phyloP scores from a whole-genome alignment of 2,113 vertebrate species.

The Archocentrus centrarchus region DNA sequence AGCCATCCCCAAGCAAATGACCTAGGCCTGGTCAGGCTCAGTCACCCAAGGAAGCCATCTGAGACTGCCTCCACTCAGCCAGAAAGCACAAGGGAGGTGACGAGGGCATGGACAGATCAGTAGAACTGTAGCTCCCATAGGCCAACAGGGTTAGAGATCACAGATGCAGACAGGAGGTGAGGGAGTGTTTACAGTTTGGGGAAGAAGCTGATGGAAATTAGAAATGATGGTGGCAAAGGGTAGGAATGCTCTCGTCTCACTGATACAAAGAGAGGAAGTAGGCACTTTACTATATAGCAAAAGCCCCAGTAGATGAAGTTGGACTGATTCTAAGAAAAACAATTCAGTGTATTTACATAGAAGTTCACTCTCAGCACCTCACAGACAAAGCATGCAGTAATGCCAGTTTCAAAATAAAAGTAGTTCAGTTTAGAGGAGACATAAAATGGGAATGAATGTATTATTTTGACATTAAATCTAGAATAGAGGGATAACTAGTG shows the following conservation, averaged over 20 bases:
- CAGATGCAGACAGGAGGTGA: conserved; percentile 34
- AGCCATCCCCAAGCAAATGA: conserved; percentile 35
- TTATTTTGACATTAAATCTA: background rate
- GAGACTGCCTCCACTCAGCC: conserved; percentile 45
- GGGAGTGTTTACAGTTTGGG: conserved; percentile 56
- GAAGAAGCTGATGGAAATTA: conserved; percentile 55
- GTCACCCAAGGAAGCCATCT: conserved; percentile 46
- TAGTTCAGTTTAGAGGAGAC: background rate
- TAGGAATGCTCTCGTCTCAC: conserved; percentile 20
- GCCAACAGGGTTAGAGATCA: conserved; percentile 47
- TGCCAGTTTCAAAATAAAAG: background rate
- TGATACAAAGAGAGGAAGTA: conserved; percentile 40
- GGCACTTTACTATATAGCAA: conserved; percentile 17
- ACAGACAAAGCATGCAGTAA: background rate
- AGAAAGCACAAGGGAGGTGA: conserved; percentile 58
- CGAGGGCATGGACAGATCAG: conserved; percentile 46
- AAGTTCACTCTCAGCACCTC: background rate
- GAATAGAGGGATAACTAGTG: accelerated
- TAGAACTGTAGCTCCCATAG: conserved; percentile 44
- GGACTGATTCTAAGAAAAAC: background rate
- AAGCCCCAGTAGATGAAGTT: conserved; percentile 9
- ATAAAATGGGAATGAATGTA: background rate
- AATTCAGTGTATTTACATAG: conserved; percentile 1
- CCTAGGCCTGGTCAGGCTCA: conserved; percentile 26
- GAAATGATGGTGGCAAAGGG: conserved; percentile 41